These are phyloP conservation scores for Clarias pachynema DNA, from an alignment of 2,797 vertebrate species.

Conservation along the genomic window DNA sequence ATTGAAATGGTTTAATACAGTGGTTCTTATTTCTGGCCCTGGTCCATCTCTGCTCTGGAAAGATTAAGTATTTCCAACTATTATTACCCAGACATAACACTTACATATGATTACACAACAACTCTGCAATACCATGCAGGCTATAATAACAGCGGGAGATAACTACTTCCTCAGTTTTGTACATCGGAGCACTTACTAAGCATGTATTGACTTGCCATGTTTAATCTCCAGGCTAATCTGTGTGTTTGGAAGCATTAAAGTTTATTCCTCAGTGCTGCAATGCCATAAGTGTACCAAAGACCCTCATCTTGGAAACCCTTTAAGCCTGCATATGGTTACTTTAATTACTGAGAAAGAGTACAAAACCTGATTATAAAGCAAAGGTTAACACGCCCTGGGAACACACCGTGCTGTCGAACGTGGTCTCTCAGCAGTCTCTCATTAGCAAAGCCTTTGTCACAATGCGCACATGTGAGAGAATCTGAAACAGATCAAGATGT, in stretches of 20 bases:
- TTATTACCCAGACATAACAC: not conserved
- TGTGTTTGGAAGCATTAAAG: no score
- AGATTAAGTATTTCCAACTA: not conserved
- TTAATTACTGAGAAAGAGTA: not conserved
- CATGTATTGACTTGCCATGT: not conserved
- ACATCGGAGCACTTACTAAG: not conserved
- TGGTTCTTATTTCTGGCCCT: not conserved
- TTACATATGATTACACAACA: conserved; percentile 3
- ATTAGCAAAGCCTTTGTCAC: conserved; percentile 76
- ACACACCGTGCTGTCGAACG: conserved; percentile 71
- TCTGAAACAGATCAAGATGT: conserved; percentile 62
- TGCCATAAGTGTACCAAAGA: not conserved
- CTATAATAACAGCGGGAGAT: conserved; percentile 1
- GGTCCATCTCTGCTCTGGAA: not conserved
- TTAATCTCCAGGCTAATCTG: not conserved
- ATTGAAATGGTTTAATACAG: not conserved
- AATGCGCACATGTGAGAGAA: conserved; percentile 76
- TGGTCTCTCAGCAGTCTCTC: conserved; percentile 78
- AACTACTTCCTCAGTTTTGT: not conserved
- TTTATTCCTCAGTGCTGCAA: not conserved
- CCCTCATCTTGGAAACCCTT: not conserved
- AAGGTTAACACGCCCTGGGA: no score
- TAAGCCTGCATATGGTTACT: not conserved
- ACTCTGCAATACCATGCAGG: not conserved
- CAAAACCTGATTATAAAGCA: not conserved